Conservation (phyloP, 2,888 invertebrate species). For the Epistrophe grossulariae region DNA sequence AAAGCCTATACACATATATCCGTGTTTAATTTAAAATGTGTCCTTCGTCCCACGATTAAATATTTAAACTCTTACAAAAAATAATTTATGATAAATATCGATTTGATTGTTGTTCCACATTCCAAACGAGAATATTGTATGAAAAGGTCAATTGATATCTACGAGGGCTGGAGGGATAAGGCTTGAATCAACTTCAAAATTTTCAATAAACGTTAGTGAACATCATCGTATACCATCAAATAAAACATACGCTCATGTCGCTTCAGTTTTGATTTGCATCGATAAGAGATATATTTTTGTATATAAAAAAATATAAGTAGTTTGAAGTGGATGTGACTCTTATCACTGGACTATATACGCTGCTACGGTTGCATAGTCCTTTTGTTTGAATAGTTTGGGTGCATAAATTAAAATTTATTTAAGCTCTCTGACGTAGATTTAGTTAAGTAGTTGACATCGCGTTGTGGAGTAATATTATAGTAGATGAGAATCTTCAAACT, state of each 20-base stretch:
- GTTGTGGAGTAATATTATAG: constrained; percentile 31
- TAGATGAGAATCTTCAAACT: constrained; percentile 16
- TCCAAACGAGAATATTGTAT: background rate
- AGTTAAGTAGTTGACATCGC: constrained; percentile 26
- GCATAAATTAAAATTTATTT: constrained; percentile 56
- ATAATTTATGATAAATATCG: constrained; percentile 43
- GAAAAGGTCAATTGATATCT: constrained; percentile 9
- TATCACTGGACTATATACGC: constrained; percentile 36
- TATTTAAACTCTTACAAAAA: constrained; percentile 45
- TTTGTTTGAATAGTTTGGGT: constrained; percentile 36
- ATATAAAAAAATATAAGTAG: background rate
- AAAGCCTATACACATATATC: background rate
- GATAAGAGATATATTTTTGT: constrained; percentile 53
- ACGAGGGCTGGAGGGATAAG: background rate
- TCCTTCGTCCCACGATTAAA: constrained; percentile 66
- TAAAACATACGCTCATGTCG: constrained; percentile 1
- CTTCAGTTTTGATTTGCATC: constrained; percentile 42
- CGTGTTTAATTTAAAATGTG: constrained; percentile 32
- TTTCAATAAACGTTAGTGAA: constrained; percentile 38
- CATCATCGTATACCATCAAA: background rate
- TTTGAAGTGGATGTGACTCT: constrained; percentile 58
- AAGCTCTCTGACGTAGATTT: constrained; percentile 14
- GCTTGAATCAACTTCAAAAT: constrained; percentile 9
- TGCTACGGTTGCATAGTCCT: constrained; percentile 10
- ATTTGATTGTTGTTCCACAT: constrained; percentile 34